Evolutionary conservation across 2,113 vertebrate genomes (phyloP), one percentile per base, ranked within the genome.

Genomic region (Caranx melampygus): DNA sequence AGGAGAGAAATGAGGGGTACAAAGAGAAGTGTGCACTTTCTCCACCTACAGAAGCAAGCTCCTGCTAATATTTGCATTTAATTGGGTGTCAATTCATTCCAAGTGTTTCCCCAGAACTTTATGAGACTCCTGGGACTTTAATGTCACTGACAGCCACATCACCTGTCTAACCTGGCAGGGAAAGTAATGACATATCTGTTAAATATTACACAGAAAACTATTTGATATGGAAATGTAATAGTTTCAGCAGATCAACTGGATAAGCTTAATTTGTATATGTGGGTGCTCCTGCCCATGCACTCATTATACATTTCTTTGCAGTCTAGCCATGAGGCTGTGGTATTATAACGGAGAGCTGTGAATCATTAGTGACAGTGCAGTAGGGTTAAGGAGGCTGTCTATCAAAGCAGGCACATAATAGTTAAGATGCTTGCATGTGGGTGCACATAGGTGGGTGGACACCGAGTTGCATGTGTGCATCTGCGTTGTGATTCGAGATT

Each of bases 321-420:
- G 76, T 83, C 13, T 13, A 88, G 77, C 44, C 66, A 81, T 55
- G 78, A 83, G 83, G 47, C 74, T 42, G 34, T 16, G 47, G 65
- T 71, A 58, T 69, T 72, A 79, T 84, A 81, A 90, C 77, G 59
- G 52, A 58, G 87, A 73, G 79, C 80, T 47, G 79, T 84, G 81
- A 91, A 75, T 91, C 87, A 90, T 90, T 89, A 86, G 83, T 68
- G 73, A 70, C 63, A 84, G 72, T 70, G 79, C 61, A 73, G 42
- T 52, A 33, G 66, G 88, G 86, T 89, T 87, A 79, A 82, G 77
- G 81, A 79, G 70, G 63, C 80, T 86, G 87, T 78, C 87, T 60
- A 75, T 91, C 86, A 92, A 83, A 79, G 77, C 10, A 71, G 72
- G 78, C 82, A 78, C 33, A 71, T 57, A 73, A 54, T 65, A 72